These are phyloP conservation scores for Lochmaea crataegi DNA, from an alignment of 2,888 invertebrate genomes.

Conservation along the genomic window DNA sequence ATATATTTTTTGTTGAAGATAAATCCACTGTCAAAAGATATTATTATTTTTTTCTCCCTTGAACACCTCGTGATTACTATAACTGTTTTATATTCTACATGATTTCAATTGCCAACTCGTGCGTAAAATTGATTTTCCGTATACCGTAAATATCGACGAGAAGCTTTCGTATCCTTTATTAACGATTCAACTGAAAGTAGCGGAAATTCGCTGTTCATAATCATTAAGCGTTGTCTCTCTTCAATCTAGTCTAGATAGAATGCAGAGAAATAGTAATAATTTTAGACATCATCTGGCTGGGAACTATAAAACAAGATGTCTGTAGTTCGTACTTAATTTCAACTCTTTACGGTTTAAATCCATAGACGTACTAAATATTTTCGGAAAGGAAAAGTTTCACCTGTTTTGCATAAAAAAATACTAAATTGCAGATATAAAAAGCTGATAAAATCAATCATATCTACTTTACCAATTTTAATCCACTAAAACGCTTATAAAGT, in stretches of 20 bases:
- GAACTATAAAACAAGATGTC: too few species aligned
- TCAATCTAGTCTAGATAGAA: constrained; percentile 1
- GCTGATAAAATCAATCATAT: too few species aligned
- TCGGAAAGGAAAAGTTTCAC: too few species aligned
- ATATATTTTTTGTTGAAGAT: not conserved
- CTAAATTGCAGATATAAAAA: too few species aligned
- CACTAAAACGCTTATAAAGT: too few species aligned
- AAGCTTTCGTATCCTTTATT: not conserved
- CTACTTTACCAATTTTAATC: too few species aligned
- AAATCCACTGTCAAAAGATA: not conserved
- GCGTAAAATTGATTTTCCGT: not conserved
- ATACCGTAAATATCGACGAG: constrained; percentile 4
- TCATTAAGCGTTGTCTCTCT: not conserved
- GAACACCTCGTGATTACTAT: not conserved
- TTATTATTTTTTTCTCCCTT: not conserved
- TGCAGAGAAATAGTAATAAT: not conserved
- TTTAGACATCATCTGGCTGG: not conserved
- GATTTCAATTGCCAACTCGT: not conserved
- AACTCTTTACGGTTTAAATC: too few species aligned
- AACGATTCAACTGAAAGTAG: not conserved
- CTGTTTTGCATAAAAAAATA: too few species aligned
- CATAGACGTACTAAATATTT: too few species aligned
- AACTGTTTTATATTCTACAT: constrained; percentile 6
- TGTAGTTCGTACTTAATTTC: too few species aligned
- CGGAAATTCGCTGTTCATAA: not conserved